Base-by-base conservation (phyloP, 2,113 vertebrate genomes). In the Mormoops blainvillei region DNA sequence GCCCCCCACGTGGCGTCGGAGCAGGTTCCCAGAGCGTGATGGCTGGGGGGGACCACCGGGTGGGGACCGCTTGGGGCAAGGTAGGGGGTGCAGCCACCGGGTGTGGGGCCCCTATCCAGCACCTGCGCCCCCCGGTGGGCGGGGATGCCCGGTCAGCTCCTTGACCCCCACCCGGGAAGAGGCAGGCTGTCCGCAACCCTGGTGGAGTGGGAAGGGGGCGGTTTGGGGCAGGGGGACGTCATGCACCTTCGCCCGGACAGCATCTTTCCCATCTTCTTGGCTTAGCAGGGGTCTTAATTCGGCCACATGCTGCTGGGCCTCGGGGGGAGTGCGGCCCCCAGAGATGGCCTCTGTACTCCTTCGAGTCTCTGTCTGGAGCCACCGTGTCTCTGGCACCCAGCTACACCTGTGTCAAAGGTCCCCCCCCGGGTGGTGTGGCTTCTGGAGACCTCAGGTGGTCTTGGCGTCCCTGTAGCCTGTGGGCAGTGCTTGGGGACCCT, bases 361-460 rank as follows among this genome's bases (percentile, higher is more conserved):
- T 0, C 1, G 18, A 50, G 24, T n/a, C 43, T 24, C 1, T 14
- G 4, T 33, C 6, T 8, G 31, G 5, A 41, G 20, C 8, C 13
- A 12, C 1, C 0, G 28, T 9, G 24, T 19, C 9, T 41, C 33
- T 41, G 26, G 10, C 0, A 6, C 36, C 18, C 0, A 20, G 45
- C 19, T 14, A 31, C 3, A 33, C 38, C 48, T 56, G 48, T 1
- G 5, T 6, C 0, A 14, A 45, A 63, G 26, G 43, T 7, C 38
- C 4, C 26, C 26, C 41, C 70, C 15, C 3, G 36, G 48, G 73
- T 2, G 14, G 28, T 15, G 3, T 1, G 71, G 36, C 38, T 43
- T 38, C 83, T 24, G 54, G 73, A 7, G 41, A 38, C n/a, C 54
- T 22, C 15, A 0, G 50, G 4, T 5, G 4, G 14, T 36, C 43